phyloP scores from a whole-genome alignment of 2,797 vertebrate genomes.

The Acanthurus lineatus region DNA sequence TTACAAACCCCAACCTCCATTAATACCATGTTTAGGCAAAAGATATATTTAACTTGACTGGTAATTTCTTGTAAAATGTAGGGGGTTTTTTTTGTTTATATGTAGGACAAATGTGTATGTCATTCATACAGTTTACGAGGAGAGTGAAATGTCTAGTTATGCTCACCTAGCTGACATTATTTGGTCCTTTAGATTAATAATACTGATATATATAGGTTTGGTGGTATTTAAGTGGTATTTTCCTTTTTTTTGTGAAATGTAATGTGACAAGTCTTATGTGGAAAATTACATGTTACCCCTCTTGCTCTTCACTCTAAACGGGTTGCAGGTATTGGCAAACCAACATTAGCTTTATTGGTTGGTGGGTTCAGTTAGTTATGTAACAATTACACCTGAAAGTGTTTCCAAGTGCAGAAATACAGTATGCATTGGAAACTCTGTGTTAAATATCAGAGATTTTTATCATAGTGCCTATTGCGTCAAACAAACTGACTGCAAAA shows the following conservation, averaged over 20 bases:
- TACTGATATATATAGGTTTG: background rate
- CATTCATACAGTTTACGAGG: background rate
- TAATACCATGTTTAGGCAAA: background rate
- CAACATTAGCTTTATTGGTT: background rate
- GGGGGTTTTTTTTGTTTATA: background rate
- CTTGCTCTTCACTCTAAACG: background rate
- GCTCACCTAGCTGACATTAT: background rate
- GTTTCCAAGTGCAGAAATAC: background rate
- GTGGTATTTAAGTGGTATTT: background rate
- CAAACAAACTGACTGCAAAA: constrained; percentile 21
- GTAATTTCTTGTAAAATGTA: background rate
- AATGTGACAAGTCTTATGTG: background rate
- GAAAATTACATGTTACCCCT: background rate
- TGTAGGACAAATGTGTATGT: background rate
- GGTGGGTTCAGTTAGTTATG: background rate
- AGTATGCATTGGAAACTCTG: constrained; percentile 10
- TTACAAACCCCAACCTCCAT: too few relatives aligned
- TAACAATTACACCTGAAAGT: background rate
- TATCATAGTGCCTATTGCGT: constrained; percentile 40
- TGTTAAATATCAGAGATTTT: constrained; percentile 50
- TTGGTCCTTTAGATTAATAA: background rate
- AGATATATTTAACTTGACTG: background rate
- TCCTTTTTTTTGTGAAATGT: background rate
- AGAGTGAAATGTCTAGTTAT: background rate
- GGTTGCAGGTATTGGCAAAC: background rate